Evolutionary conservation across 2,888 invertebrate species (phyloP), one percentile per base, ranked within the genome.

Genomic region (Limnephilus marmoratus): DNA sequence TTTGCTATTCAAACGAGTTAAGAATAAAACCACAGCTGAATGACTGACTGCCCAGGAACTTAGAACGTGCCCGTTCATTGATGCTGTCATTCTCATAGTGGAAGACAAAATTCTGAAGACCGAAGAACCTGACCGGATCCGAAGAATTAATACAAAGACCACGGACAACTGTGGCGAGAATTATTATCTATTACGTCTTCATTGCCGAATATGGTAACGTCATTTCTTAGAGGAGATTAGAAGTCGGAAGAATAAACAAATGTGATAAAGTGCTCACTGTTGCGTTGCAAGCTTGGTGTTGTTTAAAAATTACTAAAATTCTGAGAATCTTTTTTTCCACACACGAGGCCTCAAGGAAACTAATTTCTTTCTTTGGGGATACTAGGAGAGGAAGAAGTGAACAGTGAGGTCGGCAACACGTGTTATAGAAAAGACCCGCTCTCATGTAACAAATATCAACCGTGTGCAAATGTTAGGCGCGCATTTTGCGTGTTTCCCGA

Each of bases 111-210:
- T 53, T n/a, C 18, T 53, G 53, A 53, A 53, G 68, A 24, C n/a
- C 9, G 49, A 85, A 41, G 29, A 45, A 45, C 45, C 49, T 83
- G 31, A 68, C 68, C 24, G 49, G 41, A 85, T 85, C 85, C 41
- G 85, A 45, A 24, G 86, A 85, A 49, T 85, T 85, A 49, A 45
- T n/a, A 86, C 45, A 86, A 83, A 86, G 86, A 45, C 49, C 12
- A 34, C 37, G 41, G 49, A 29, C n/a, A 86, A 86, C 86, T 15
- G 7, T 49, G 5, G n/a, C 45, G n/a, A 49, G 86, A 49, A 86
- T 13, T 24, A 41, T 86, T 45, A 45, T 15, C 86, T n/a, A 34
- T 5, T 68, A 2, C 86, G 24, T 86, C 31, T 86, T 12, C 45
- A n/a, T 11, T 29, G n/a, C 82, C 82, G 41, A 45, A 49, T 41